Percentiles rank a stretch among this genome's conserved stretches.
phyloP scores from a whole-genome alignment of 2,797 vertebrate species.

The Muscicapa comitata region DNA sequence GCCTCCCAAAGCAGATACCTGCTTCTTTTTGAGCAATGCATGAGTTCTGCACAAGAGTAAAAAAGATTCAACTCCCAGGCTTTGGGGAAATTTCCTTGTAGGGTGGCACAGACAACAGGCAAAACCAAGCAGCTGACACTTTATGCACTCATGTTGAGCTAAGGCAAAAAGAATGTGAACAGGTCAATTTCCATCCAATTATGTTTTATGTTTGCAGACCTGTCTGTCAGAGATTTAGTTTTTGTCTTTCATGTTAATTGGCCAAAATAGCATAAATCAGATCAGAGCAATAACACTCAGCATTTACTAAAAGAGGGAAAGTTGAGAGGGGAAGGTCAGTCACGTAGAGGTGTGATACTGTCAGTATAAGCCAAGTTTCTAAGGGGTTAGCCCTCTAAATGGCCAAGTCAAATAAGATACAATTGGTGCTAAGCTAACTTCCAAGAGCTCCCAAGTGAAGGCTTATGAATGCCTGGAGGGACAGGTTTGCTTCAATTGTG shows the following conservation, averaged over 20 bases:
- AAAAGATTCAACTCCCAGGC: background rate
- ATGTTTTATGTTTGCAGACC: conserved; percentile 31
- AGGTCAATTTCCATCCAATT: conserved; percentile 7
- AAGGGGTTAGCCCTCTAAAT: conserved; percentile 42
- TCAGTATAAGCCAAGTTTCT: conserved; percentile 65
- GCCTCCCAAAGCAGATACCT: background rate
- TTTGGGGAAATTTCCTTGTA: background rate
- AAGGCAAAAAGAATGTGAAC: conserved; percentile 21
- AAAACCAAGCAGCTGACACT: background rate
- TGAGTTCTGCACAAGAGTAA: background rate
- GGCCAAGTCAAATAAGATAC: conserved; percentile 73
- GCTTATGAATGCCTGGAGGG: conserved; percentile 55
- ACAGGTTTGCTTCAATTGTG: conserved; percentile 50
- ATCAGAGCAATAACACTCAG: conserved; percentile 37
- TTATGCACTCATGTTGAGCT: background rate
- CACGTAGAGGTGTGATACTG: conserved; percentile 63
- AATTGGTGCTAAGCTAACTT: conserved; percentile 58
- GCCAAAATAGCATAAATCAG: conserved; percentile 32
- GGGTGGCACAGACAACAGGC: background rate
- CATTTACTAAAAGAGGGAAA: background rate
- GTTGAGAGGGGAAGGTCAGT: conserved; percentile 42
- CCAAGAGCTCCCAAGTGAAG: conserved; percentile 54
- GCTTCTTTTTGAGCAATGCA: background rate
- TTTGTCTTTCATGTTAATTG: conserved; percentile 57
- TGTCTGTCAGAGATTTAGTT: conserved; percentile 37